Evolutionary conservation across 2,113 vertebrate species (phyloP).

Genomic region (Balaeniceps rex): DNA sequence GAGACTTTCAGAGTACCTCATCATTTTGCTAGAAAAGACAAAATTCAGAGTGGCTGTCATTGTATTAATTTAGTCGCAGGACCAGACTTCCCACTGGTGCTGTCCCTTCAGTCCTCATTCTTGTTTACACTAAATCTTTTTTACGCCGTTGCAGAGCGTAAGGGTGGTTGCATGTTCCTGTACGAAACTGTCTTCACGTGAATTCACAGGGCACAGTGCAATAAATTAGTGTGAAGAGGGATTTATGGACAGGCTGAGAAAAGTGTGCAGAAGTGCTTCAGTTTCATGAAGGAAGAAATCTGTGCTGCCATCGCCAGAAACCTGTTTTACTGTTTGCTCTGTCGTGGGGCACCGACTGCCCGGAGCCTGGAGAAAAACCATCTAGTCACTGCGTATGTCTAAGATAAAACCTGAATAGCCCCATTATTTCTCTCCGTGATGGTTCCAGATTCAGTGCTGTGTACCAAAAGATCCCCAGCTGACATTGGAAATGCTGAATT

Average conservation of each 20-base stretch:
- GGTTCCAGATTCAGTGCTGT: not conserved
- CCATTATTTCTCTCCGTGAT: not conserved
- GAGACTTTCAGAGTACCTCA: conserved; percentile 30
- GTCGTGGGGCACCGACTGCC: not conserved
- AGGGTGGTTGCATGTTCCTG: not conserved
- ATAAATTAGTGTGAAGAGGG: not conserved
- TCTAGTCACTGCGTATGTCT: not conserved
- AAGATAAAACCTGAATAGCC: not conserved
- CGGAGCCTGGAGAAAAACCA: not conserved
- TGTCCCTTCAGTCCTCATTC: not conserved
- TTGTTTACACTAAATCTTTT: not conserved
- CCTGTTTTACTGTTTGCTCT: not conserved
- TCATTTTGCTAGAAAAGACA: not conserved
- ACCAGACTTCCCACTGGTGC: not conserved
- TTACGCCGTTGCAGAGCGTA: not conserved
- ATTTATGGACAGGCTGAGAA: not conserved
- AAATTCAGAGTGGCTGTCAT: not conserved
- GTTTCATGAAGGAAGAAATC: not conserved
- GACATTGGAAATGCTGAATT: not conserved
- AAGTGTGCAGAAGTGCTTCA: not conserved
- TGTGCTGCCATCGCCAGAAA: not conserved
- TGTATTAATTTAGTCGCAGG: not conserved
- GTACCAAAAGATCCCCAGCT: not conserved
- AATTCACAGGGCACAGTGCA: not conserved
- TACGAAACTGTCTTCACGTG: not conserved